Evolutionary conservation across 2,797 vertebrate species (phyloP), one percentile per base, ranked within the genome.

Genomic region (Harpagifer antarcticus): DNA sequence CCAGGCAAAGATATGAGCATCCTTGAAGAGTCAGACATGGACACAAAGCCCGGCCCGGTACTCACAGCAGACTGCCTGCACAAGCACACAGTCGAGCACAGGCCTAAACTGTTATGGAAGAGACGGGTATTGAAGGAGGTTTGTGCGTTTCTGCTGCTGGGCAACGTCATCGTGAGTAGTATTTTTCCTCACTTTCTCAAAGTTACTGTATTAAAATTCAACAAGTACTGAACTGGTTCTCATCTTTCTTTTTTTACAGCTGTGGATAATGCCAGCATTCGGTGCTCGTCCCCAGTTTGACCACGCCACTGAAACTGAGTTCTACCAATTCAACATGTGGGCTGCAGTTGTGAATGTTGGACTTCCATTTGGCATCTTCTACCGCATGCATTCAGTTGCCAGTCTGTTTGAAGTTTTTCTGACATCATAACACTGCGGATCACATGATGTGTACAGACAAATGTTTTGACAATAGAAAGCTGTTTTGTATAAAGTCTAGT

Each of bases 201-300:
- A 58, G 43, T 52, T 13, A 52, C 3, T 2, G 17, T 37, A 9
- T 64, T 1, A 11, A 66, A 74, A 20, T 33, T 43, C 3, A 54
- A 3, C 0, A 42, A 64, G 79, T 43, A 11, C 33, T 73, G 23
- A 83, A 19, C 6, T 3, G 74, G 6, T 57, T 53, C 9, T 66
- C 4, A 0, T 23, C 23, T 60, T n/a, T 57, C 16, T 37, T 19
- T 45, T 53, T 62, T 68, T 27, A 59, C 93, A 99, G 98, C 95
- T 99, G 68, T 99, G 98, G 98, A 96, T 98, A 93, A 97, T 99
- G 92, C 97, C 97, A 0, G 97, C 98, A 0, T 99, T 99, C 0
- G 98, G 98, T 9, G 97, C 97, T 65, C 96, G 97, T 27, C 97
- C 98, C 0, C 96, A 99, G 90, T 98, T 99, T 82, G 97, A 97